Evolutionary conservation across 2,797 vertebrate genomes (phyloP), one percentile per base, ranked within the genome.

Genomic region (Coracias cyanogaster): DNA sequence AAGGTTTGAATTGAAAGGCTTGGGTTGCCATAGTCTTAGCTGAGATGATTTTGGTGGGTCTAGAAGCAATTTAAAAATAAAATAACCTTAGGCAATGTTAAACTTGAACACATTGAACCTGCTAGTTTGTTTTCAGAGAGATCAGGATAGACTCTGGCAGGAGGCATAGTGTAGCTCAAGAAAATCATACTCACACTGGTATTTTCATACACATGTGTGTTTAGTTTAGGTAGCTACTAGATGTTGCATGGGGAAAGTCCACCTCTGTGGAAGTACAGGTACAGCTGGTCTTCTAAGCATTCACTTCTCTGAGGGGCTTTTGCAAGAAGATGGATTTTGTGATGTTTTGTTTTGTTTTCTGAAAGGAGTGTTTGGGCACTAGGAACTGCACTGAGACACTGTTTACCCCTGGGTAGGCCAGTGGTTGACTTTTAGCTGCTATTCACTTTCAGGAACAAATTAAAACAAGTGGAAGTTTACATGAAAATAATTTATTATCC

Each of bases 51-150:
- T 70, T 21, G 81, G 94, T 86, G 85, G 35, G 70, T 92, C 79
- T 49, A 94, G 88, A 88, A 93, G 48, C 72, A 88, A 90, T 97
- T 95, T 87, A 26, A 94, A 95, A 95, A 88, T 78, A 96, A 95
- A 96, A 94, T 89, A 96, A 73, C 93, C 78, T 15, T 33, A 67
- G 52, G 91, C 85, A 84, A 29, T 80, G 22, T 82, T 94, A 74
- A 82, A 93, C 81, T 89, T 79, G 78, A 80, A 48, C 43, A 21
- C 45, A 82, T 65, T 84, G 55, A 90, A 74, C 80, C 25, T 61
- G 12, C 43, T 86, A 58, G 51, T 29, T 92, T 92, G 43, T 88
- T 95, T 94, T 81, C 54, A 70, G 19, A 31, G 20, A 73, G 15
- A 79, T 69, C 21, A 20, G 46, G 41, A 54, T 22, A 84, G 18